Evolutionary conservation across 2,797 vertebrate species (phyloP), one percentile per base, ranked within the genome.

Genomic region (Glossophaga mutica): DNA sequence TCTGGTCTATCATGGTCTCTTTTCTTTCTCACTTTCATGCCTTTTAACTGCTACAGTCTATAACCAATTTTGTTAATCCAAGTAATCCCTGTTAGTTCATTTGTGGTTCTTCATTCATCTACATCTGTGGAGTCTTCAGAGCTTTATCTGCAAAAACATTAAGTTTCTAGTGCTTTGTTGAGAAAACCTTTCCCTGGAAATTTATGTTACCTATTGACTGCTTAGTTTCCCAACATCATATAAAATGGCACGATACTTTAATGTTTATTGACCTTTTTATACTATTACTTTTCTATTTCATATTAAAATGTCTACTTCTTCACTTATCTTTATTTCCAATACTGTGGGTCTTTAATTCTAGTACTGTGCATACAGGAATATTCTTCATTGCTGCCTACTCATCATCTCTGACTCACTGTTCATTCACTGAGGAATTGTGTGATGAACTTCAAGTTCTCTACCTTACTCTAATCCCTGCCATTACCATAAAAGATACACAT

Each of bases 41-140:
- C 65, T 95, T 46, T 76, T 96, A 95, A 55, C 83, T 50, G 0
- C 87, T 95, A 96, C 32, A 93, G 42, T 50, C 74, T 94, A 70
- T 26, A 81, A 65, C 14, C 6, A 14, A 46, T 86, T 81, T 76
- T 88, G 48, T 24, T 82, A 77, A 91, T 52, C 12, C 18, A 57
- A 15, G 24, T 26, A 52, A 52, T 65, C 9, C 37, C 39, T 70
- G 4, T 78, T 90, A 65, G 34, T 48, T 70, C 76, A 70, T 2
- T 87, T 5, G 7, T 12, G 12, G 9, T 44, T 32, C 21, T 67
- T 92, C 52, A 26, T 92, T 93, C 57, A n/a, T 50, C 59, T 84
- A 68, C 52, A 94, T 62, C 59, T 11, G 70, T 50, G 37, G 42
- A 50, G 9, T 62, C 57, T 88, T 78, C 32, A 26, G 78, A 50